Evolutionary conservation across 2,888 invertebrate genomes (phyloP).

Genomic region (Troides helena): DNA sequence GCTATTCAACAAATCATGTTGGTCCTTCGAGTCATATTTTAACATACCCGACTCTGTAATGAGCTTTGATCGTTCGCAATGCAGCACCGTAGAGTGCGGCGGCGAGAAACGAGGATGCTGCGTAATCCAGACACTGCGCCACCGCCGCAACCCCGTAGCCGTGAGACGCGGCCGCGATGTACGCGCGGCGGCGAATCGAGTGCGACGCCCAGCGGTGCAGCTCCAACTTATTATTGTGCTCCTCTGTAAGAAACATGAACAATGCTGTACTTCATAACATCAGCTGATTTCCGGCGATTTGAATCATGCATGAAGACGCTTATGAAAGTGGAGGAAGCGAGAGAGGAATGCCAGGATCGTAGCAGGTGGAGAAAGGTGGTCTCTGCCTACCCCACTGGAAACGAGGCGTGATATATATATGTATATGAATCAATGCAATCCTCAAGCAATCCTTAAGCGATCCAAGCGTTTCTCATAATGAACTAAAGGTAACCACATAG

Average conservation of each 20-base stretch:
- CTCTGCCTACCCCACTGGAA: too few relatives aligned
- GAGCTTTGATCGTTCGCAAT: conserved; percentile 88
- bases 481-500: too few relatives aligned
- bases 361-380: too few relatives aligned
- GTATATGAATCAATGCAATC: too few relatives aligned
- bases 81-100: conserved; percentile 90
- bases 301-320: too few relatives aligned
- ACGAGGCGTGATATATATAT: too few relatives aligned
- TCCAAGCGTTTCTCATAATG: too few relatives aligned
- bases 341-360: too few relatives aligned
- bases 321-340: too few relatives aligned
- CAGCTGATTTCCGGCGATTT: too few relatives aligned
- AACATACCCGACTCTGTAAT: conserved; percentile 79
- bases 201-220: conserved; percentile 85
- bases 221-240: conserved; percentile 39
- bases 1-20: not conserved
- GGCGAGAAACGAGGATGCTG: conserved; percentile 90
- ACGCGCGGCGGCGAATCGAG: conserved; percentile 86
- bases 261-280: too few relatives aligned
- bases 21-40: not conserved
- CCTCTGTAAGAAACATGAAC: conserved; percentile 1
- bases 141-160: conserved; percentile 93
- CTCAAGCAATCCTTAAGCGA: too few relatives aligned
- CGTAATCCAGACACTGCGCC: conserved; percentile 92
- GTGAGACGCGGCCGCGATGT: conserved; percentile 86